Conservation (phyloP, 2,888 invertebrate species). For the Carcina quercana region DNA sequence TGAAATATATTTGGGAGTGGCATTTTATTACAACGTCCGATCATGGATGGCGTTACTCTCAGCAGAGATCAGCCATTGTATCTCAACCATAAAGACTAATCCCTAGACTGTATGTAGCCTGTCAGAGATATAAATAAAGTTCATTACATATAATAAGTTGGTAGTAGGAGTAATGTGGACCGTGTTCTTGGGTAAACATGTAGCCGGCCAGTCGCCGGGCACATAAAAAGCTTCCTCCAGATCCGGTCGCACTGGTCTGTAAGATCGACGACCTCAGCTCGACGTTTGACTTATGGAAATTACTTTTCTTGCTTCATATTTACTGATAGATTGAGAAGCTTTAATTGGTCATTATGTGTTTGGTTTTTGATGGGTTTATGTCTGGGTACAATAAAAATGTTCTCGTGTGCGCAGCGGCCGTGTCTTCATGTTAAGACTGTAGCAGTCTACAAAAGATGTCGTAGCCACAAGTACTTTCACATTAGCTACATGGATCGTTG, state of each 20-base stretch:
- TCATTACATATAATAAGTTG: constrained; percentile 20
- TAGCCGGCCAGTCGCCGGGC: constrained; percentile 47
- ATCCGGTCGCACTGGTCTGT: constrained; percentile 65
- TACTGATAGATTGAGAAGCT: constrained; percentile 38
- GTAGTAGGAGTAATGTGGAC: constrained; percentile 22
- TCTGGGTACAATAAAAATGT: too few relatives aligned
- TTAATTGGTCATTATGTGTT: too few relatives aligned
- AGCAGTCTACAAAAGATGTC: too few relatives aligned
- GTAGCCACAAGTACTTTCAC: too few relatives aligned
- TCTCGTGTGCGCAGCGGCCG: too few relatives aligned
- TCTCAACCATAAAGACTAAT: neutral
- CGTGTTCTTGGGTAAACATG: constrained; percentile 56
- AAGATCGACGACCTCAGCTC: constrained; percentile 63
- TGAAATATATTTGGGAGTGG: too few relatives aligned
- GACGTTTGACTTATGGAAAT: constrained; percentile 70
- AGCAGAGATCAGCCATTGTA: neutral
- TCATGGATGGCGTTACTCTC: too few relatives aligned
- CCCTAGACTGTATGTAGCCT: neutral
- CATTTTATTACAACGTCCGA: too few relatives aligned
- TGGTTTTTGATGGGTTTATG: too few relatives aligned
- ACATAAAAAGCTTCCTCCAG: constrained; percentile 62
- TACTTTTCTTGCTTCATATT: constrained; percentile 54
- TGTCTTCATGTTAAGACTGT: too few relatives aligned
- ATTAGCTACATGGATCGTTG: too few relatives aligned
- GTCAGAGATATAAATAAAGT: constrained; percentile 7